These are phyloP conservation scores for Pelecanoides urinatrix DNA, from an alignment of 2,113 vertebrate species.

Conservation along the genomic window DNA sequence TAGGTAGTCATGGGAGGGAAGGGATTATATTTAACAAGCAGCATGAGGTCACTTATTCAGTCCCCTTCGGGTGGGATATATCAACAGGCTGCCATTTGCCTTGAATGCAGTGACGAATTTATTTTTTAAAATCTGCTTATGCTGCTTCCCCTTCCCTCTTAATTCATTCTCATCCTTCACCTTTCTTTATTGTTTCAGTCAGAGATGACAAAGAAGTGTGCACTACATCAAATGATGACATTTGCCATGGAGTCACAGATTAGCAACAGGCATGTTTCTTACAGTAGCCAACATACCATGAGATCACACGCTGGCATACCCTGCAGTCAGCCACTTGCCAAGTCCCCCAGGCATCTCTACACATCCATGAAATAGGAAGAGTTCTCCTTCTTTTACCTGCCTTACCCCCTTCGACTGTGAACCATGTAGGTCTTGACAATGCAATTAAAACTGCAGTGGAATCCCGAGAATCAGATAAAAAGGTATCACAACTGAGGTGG, in stretches of 20 bases:
- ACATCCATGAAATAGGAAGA: neutral
- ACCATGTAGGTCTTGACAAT: neutral
- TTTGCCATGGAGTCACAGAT: neutral
- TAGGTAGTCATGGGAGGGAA: conserved; percentile 1
- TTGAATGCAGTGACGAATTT: neutral
- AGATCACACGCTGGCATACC: neutral
- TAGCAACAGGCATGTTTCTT: neutral
- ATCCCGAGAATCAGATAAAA: neutral
- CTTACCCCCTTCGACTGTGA: neutral
- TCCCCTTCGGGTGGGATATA: conserved; percentile 27
- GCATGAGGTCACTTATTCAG: conserved; percentile 30
- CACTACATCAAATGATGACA: neutral
- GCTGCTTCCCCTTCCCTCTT: neutral
- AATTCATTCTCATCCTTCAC: neutral
- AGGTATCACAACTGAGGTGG: neutral
- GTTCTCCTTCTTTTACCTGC: neutral
- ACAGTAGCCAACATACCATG: neutral
- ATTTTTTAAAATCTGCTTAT: neutral
- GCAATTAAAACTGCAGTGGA: neutral
- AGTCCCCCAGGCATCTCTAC: neutral
- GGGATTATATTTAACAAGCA: neutral
- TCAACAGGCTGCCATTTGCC: neutral
- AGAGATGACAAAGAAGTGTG: neutral
- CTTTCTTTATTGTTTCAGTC: neutral
- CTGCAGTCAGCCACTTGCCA: neutral